These are phyloP conservation scores for Tyrannus savana DNA, from an alignment of 2,113 vertebrate species.

Conservation along the genomic window DNA sequence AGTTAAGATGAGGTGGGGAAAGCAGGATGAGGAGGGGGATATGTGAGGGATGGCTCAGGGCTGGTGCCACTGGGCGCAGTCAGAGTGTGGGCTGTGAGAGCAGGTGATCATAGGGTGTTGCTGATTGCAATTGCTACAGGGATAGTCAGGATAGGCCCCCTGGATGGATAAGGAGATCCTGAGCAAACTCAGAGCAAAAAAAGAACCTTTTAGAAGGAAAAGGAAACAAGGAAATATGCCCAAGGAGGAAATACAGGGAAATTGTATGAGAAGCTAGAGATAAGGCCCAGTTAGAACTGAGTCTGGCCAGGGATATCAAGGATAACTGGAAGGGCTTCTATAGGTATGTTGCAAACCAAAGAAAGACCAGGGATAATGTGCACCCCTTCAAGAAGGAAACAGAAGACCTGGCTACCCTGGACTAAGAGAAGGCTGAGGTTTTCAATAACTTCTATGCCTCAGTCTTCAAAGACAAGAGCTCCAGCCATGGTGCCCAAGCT, in stretches of 20 bases:
- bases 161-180: background rate
- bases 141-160: background rate
- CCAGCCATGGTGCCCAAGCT: background rate
- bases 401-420: background rate
- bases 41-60: background rate
- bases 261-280: background rate
- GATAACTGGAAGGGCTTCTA: background rate
- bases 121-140: background rate
- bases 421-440: background rate
- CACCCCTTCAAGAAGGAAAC: background rate
- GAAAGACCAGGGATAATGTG: background rate
- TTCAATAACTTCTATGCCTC: background rate
- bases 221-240: background rate
- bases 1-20: background rate
- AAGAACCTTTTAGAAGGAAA: background rate
- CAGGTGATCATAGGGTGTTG: rapidly evolving
- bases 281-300: background rate
- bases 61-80: background rate
- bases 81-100: rapidly evolving
- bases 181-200: background rate
- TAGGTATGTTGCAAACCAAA: background rate
- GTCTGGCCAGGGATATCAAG: background rate
- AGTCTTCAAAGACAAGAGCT: background rate
- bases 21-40: background rate
- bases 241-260: background rate